Percentiles rank a stretch among this genome's conserved stretches.
Conservation (phyloP, 2,113 vertebrate genomes). For the Perccottus glenii region DNA sequence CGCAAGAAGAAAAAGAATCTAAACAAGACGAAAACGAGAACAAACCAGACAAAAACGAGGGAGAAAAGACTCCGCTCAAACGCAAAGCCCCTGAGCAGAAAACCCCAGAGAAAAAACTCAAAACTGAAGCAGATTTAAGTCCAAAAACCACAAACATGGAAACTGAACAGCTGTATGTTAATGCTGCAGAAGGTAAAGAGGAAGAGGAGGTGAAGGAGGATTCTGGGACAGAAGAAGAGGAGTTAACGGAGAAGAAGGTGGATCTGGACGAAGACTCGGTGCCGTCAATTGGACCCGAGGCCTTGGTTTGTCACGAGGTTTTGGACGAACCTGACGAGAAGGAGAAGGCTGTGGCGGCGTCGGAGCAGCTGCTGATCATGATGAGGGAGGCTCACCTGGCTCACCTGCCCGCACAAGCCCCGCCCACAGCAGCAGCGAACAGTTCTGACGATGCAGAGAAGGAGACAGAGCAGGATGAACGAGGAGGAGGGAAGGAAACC, state of each 20-base stretch:
- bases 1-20: background rate
- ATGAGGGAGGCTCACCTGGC: conserved; percentile 64
- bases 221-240: conserved; percentile 23
- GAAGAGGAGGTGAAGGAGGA: conserved; percentile 17
- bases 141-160: background rate
- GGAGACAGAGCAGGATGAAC: conserved; percentile 55
- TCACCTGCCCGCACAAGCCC: conserved; percentile 46
- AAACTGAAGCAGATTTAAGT: background rate
- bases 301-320: conserved; percentile 94
- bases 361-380: conserved; percentile 70
- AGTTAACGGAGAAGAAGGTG: conserved; percentile 5
- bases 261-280: conserved; percentile 51
- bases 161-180: background rate
- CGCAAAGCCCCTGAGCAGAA: conserved; percentile 85
- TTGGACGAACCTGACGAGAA: conserved; percentile 94
- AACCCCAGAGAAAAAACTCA: conserved; percentile 84
- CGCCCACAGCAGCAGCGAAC: conserved; percentile 79
- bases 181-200: background rate
- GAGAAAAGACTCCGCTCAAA: conserved; percentile 70
- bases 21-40: too few species aligned
- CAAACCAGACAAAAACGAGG: conserved; percentile 27
- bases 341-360: conserved; percentile 79
- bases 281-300: conserved; percentile 91
- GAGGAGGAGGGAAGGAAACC: conserved; percentile 82
- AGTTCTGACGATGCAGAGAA: conserved; percentile 80